A percentile compares a stretch with the other conserved stretches of the same genome.
Conservation (phyloP, 2,113 vertebrate genomes). For the Morphnarchus princeps region DNA sequence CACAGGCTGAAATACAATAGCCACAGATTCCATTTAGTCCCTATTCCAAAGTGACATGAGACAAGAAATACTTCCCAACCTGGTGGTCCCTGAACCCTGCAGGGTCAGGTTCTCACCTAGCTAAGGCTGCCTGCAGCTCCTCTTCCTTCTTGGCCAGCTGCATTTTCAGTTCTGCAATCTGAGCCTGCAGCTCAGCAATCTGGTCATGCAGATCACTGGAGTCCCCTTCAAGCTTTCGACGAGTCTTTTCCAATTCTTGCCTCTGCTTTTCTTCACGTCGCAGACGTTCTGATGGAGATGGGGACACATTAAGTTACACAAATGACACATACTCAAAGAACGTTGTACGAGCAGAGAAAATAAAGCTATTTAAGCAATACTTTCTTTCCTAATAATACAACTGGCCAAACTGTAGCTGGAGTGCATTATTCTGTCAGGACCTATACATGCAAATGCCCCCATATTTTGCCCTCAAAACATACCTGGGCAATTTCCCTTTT, state of each 20-base stretch:
- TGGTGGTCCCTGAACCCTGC: neutral
- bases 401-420: neutral
- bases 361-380: neutral
- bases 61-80: neutral
- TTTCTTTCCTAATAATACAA: neutral
- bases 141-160: constrained; percentile 98
- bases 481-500: neutral
- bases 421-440: neutral
- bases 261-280: constrained; percentile 93
- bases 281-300: constrained; percentile 81
- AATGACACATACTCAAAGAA: neutral
- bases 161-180: constrained; percentile 94
- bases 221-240: constrained; percentile 95
- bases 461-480: neutral
- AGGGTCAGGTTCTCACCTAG: constrained; percentile 76
- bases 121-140: constrained; percentile 90
- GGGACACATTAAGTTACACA: neutral
- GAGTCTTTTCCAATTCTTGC: constrained; percentile 95
- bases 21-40: neutral
- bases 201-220: constrained; percentile 90
- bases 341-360: neutral
- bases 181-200: constrained; percentile 94
- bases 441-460: neutral
- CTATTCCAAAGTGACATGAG: neutral
- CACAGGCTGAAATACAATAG: neutral